These are phyloP conservation scores for Ferrisia virgata DNA, from an alignment of 2,888 invertebrate genomes.

Conservation along the genomic window DNA sequence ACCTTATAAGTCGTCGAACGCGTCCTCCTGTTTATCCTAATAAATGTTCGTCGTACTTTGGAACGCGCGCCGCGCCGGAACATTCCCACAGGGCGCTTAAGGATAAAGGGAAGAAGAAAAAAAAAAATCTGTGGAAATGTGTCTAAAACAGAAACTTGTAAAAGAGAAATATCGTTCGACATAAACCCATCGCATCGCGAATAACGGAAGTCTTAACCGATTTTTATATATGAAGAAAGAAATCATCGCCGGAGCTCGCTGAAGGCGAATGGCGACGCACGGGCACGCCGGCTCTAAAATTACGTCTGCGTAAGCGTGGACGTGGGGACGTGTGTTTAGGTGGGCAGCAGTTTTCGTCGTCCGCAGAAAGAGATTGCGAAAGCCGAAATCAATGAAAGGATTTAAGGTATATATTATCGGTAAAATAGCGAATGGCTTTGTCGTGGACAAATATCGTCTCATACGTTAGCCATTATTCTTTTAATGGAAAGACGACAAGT, in stretches of 20 bases:
- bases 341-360: background rate
- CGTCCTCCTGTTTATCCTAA: conserved; percentile 32
- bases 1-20: conserved; percentile 29
- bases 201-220: conserved; percentile 23
- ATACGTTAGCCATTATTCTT: conserved; percentile 41
- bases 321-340: background rate
- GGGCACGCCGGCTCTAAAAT: background rate
- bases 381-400: conserved; percentile 11
- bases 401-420: conserved; percentile 39
- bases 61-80: background rate
- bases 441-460: conserved; percentile 40
- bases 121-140: conserved; percentile 26
- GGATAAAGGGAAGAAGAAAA: too few relatives aligned
- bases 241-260: background rate
- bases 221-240: conserved; percentile 3
- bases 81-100: conserved; percentile 22
- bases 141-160: conserved; percentile 35
- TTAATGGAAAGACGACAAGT: conserved; percentile 41
- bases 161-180: conserved; percentile 20
- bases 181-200: conserved; percentile 28
- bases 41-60: conserved; percentile 15
- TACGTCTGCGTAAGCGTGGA: background rate
- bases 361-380: conserved; percentile 23
- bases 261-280: background rate
- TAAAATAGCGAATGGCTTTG: conserved; percentile 38